These are phyloP conservation scores for Brachyhypopomus occidentalis DNA, from an alignment of 2,113 vertebrate species.

Conservation along the genomic window DNA sequence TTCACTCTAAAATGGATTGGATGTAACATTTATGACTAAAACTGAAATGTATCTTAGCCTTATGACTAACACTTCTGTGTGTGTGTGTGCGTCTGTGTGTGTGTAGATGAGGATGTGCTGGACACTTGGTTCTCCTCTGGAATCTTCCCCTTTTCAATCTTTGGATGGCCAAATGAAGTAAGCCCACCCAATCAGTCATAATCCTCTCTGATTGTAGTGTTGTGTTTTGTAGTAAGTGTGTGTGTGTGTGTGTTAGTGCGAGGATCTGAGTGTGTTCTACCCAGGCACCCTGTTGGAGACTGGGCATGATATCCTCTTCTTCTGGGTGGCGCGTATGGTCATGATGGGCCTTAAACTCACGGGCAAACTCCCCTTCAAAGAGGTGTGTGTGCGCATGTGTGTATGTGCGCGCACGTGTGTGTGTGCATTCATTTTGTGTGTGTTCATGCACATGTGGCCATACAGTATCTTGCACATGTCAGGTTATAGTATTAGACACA, in stretches of 20 bases:
- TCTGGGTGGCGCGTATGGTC: slow-evolving; percentile 93
- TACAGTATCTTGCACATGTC: not conserved
- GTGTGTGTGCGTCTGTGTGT: slow-evolving; percentile 6
- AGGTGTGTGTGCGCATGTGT: slow-evolving; percentile 68
- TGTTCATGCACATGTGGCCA: too few relatives aligned
- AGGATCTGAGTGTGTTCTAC: slow-evolving; percentile 83
- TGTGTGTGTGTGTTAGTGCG: slow-evolving; percentile 62
- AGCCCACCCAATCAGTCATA: slow-evolving; percentile 26
- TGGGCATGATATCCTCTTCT: slow-evolving; percentile 88
- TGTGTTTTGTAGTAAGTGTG: not conserved
- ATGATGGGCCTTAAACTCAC: slow-evolving; percentile 90
- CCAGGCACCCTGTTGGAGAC: slow-evolving; percentile 87
- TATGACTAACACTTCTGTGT: not conserved
- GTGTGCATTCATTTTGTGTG: not conserved
- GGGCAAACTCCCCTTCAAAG: slow-evolving; percentile 84
- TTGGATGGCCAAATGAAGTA: slow-evolving; percentile 89
- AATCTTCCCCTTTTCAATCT: slow-evolving; percentile 87
- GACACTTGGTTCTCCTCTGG: slow-evolving; percentile 93
- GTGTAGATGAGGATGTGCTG: slow-evolving; percentile 82
- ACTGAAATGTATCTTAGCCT: too few relatives aligned
- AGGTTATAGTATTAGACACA: not conserved
- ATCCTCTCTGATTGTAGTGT: not conserved
- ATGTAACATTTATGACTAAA: too few relatives aligned
- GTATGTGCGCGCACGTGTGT: not conserved
- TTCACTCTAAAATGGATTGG: too few relatives aligned